Conservation (phyloP, 1,140 invertebrate species). For the Conus betulinus region DNA sequence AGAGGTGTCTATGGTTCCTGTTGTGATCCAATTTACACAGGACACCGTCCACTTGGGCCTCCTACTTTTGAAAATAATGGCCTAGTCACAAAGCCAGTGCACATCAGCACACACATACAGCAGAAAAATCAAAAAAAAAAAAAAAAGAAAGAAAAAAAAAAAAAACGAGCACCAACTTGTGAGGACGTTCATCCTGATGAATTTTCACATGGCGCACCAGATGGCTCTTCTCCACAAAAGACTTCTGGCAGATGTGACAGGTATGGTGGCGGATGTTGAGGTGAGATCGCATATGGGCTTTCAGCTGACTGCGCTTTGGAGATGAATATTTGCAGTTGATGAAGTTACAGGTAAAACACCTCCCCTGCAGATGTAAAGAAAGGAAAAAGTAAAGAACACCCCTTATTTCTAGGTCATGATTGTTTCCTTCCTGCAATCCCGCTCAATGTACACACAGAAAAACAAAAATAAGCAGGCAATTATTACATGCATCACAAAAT, state of each 20-base stretch:
- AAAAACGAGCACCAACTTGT: slow-evolving; percentile 49
- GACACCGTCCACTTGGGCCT: no score
- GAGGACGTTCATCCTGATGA: slow-evolving; percentile 80
- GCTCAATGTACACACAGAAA: no score
- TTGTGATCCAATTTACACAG: no score
- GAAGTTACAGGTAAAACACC: slow-evolving; percentile 80
- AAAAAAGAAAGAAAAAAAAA: background rate
- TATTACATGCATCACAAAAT: no score
- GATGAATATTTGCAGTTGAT: slow-evolving; percentile 82
- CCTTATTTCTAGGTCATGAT: no score
- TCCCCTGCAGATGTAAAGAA: slow-evolving; percentile 74
- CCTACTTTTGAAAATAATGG: no score
- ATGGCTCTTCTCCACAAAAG: slow-evolving; percentile 84
- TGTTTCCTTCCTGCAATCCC: no score
- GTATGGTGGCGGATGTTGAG: slow-evolving; percentile 81
- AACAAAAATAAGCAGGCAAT: no score
- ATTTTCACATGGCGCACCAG: slow-evolving; percentile 82
- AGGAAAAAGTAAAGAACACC: no score
- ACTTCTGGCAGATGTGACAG: slow-evolving; percentile 81
- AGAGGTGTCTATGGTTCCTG: no score
- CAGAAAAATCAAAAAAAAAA: background rate
- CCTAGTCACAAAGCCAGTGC: no score
- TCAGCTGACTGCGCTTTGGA: slow-evolving; percentile 82
- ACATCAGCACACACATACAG: background rate
- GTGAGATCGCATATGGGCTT: slow-evolving; percentile 82